These are phyloP conservation scores for Sycophila texana DNA, from an alignment of 2,888 invertebrate species.

Conservation along the genomic window DNA sequence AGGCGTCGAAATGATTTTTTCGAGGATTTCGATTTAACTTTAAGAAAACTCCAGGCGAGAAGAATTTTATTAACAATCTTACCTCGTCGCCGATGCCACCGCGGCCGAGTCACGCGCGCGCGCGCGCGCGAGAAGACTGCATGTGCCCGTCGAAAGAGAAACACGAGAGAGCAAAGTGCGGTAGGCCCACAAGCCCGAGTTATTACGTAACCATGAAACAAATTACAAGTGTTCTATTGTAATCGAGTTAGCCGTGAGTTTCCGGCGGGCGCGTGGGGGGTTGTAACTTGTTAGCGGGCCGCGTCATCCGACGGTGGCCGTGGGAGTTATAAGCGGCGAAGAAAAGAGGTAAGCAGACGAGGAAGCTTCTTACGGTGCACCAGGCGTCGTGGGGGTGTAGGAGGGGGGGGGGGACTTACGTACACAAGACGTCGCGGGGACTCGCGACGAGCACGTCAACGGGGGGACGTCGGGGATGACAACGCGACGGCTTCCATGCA, in stretches of 20 bases:
- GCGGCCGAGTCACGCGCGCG: background rate
- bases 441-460: background rate
- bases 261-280: background rate
- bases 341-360: slow-evolving; percentile 20
- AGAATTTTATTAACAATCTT: slow-evolving; percentile 58
- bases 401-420: background rate
- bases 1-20: slow-evolving; percentile 26
- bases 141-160: slow-evolving; percentile 33
- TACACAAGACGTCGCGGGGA: slow-evolving; percentile 11
- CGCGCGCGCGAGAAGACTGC: background rate
- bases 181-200: slow-evolving; percentile 57
- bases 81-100: background rate
- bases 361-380: background rate
- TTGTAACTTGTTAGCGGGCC: slow-evolving; percentile 30
- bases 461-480: slow-evolving; percentile 9
- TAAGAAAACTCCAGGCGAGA: slow-evolving; percentile 48
- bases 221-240: slow-evolving; percentile 68
- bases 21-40: slow-evolving; percentile 58
- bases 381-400: no score
- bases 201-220: slow-evolving; percentile 69
- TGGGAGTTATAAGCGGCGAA: background rate
- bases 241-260: slow-evolving; percentile 70
- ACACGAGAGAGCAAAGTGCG: slow-evolving; percentile 51
- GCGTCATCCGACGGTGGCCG: slow-evolving; percentile 7
- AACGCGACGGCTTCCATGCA: slow-evolving; percentile 35